phyloP scores from a whole-genome alignment of 2,113 vertebrate species.

The Sinocyclocheilus grahami region DNA sequence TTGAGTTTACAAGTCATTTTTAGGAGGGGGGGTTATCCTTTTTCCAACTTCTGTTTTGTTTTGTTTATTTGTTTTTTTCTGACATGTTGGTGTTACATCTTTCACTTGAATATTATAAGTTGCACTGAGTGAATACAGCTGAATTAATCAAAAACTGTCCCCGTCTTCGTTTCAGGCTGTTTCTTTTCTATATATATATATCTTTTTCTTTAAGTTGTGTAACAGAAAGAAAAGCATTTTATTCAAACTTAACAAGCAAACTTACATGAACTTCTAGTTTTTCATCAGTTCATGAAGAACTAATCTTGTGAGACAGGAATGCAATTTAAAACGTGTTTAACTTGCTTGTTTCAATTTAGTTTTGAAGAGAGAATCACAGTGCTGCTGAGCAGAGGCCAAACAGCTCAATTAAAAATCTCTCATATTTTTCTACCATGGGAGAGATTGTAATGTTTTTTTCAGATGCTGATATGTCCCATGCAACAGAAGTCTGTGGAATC shows the following conservation, averaged over 20 bases:
- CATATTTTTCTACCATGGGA: neutral
- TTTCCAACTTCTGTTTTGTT: too few species aligned
- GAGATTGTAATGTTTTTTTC: neutral
- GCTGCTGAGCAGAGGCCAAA: neutral
- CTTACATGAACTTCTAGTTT: neutral
- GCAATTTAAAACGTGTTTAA: neutral
- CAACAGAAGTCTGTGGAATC: neutral
- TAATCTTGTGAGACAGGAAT: neutral
- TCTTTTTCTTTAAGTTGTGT: neutral
- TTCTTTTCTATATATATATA: too few species aligned
- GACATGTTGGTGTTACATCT: too few species aligned
- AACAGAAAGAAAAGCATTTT: too few species aligned
- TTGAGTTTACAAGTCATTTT: too few species aligned
- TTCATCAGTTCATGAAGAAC: neutral
- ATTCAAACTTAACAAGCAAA: neutral
- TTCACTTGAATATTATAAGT: too few species aligned
- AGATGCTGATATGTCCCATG: neutral
- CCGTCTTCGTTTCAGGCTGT: too few species aligned
- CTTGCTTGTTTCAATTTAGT: neutral
- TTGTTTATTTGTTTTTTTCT: too few species aligned
- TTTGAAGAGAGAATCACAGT: neutral
- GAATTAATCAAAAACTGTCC: too few species aligned
- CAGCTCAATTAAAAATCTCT: slow-evolving; percentile 9
- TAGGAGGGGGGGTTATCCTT: too few species aligned
- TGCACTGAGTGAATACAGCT: too few species aligned